Evolutionary conservation across 2,797 vertebrate species (phyloP), one percentile per base, ranked within the genome.

Genomic region (Ibycter americanus): DNA sequence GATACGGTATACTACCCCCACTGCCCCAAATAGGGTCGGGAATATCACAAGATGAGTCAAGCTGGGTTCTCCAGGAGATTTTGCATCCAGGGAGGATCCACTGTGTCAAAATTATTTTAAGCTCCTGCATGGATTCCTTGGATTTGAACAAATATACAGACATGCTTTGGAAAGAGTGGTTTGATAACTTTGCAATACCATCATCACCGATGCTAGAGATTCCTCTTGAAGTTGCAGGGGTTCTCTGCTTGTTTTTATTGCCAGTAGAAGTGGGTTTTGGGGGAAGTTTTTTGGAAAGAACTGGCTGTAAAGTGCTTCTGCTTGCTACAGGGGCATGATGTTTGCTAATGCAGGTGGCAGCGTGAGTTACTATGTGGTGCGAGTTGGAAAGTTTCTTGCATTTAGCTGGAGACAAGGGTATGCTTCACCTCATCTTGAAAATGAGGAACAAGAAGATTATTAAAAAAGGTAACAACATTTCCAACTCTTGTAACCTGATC

Each of bases 21-120:
- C 44, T 18, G 44, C 15, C 15, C 2, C 5, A 4, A 81, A 16
- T 0, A 54, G 15, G 0, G 2, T 4, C 81, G 23, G n/a, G 46
- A 68, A 20, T 25, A 44, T 4, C 54, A 6, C 63, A 65, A 22
- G 44, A 73, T 15, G 6, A 74, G 29, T 26, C 27, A 67, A n/a
- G 21, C 34, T 78, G 86, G 27, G 15, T 4, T 51, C n/a, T 67
- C n/a, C 38, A 25, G 31, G 38, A 71, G 15, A 27, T 68, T 70
- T 67, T 70, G 16, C n/a, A 49, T 58, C 34, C 11, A 18, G 21
- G 14, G 20, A 74, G 3, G 3, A 29, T 13, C 44, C 27, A 20
- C 19, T 46, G 1, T 11, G 32, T 56, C 16, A 80, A 80, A 90
- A 76, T 34, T 29, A 27, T 74, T 89, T 61, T 20, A 25, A 71